A percentile compares a stretch with the other conserved stretches of the same genome.
Conservation (phyloP, 37 sponge, comb jelly and placozoan species). For the Diacarnus erythraeanus region DNA sequence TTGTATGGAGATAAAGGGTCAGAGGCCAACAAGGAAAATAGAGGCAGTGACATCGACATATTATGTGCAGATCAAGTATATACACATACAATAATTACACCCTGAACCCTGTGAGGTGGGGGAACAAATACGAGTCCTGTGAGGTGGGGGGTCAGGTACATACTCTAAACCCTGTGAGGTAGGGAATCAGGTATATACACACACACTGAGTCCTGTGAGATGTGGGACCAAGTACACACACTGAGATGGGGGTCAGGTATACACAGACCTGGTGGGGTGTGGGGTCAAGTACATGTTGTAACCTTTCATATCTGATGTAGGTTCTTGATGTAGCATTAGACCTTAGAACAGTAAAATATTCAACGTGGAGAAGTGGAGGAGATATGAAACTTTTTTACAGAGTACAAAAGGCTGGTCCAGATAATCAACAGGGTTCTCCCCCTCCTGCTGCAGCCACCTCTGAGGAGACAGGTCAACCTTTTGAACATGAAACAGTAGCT, state of each 20-base stretch:
- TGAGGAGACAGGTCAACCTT: neutral
- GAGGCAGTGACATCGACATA: conserved; percentile 21
- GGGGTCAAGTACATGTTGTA: conserved; percentile 7
- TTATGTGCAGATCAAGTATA: conserved; percentile 58
- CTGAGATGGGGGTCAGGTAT: too few relatives aligned
- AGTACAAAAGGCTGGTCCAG: neutral
- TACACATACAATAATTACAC: neutral
- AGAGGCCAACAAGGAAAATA: conserved; percentile 16
- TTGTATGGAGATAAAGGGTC: conserved; percentile 39
- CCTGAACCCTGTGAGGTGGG: too few relatives aligned
- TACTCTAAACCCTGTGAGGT: too few relatives aligned
- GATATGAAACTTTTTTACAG: conserved; percentile 84
- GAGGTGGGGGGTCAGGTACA: too few relatives aligned
- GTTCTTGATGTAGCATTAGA: conserved; percentile 80
- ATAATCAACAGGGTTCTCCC: neutral
- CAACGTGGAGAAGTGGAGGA: conserved; percentile 87
- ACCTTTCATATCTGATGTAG: conserved; percentile 25
- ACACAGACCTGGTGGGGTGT: too few relatives aligned
- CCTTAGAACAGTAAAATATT: conserved; percentile 84
- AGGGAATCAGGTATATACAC: too few relatives aligned
- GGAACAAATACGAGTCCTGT: too few relatives aligned
- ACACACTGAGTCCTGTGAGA: too few relatives aligned
- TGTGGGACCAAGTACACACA: too few relatives aligned
- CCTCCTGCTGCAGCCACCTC: neutral
- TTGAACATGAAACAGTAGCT: neutral